Evolutionary conservation across 2,113 vertebrate genomes (phyloP).

Genomic region (Silurus asotus): DNA sequence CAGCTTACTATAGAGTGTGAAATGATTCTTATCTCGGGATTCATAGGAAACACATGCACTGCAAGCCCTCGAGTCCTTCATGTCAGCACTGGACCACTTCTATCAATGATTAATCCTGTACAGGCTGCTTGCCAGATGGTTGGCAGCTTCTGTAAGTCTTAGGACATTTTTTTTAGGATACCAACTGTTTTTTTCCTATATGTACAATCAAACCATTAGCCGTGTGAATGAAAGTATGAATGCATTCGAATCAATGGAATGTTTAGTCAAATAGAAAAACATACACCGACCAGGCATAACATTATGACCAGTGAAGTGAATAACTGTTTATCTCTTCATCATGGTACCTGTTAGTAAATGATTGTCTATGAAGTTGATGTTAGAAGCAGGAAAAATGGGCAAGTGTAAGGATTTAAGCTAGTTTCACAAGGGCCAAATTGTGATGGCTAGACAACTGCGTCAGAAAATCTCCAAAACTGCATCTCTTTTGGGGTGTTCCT

Average conservation of each 20-base stretch:
- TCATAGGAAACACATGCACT: conserved; percentile 54
- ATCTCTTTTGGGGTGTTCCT: too few relatives aligned
- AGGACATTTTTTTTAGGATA: neutral
- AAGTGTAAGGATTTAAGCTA: too few relatives aligned
- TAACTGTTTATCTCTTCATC: too few relatives aligned
- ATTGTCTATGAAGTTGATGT: too few relatives aligned
- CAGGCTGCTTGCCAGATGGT: conserved; percentile 34
- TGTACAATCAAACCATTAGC: conserved; percentile 18
- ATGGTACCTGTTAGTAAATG: too few relatives aligned
- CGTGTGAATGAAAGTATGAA: neutral
- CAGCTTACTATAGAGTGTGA: conserved; percentile 56
- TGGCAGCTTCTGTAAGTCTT: conserved; percentile 26
- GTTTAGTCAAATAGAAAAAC: neutral
- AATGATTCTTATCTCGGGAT: conserved; percentile 56
- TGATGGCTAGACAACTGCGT: too few relatives aligned
- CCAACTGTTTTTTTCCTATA: conserved; percentile 5
- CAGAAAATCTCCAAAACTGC: too few relatives aligned
- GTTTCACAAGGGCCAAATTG: too few relatives aligned
- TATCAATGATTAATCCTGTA: conserved; percentile 42
- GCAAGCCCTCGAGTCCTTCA: neutral
- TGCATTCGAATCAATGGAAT: neutral
- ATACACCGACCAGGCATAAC: neutral
- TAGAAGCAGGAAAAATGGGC: too few relatives aligned
- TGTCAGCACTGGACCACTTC: conserved; percentile 17
- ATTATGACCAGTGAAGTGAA: too few relatives aligned